Base-by-base conservation (phyloP, 2,113 vertebrate species). In the Rhinoptilus africanus region DNA sequence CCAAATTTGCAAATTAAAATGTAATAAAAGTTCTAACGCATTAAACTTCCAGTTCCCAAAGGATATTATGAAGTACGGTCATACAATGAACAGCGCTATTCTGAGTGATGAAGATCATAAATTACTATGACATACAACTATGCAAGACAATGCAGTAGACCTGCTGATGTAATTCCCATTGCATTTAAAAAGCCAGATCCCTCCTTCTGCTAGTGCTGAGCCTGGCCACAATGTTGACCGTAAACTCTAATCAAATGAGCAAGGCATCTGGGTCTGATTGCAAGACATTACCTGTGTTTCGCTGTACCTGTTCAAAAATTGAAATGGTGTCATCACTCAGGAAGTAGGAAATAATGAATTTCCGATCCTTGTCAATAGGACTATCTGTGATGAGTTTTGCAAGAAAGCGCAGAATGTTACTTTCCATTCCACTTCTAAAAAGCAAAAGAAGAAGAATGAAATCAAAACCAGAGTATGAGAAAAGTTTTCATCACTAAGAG, bases 261-360 rank as follows among this genome's bases (percentile, higher is more conserved):
- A 69, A 21, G 60, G 35, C 6, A 63, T 26, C 48, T 50, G 37
- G 16, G 66, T 54, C 35, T 54, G 41, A 22, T 9, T 76, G 67
- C n/a, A 88, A 82, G 41, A 21, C 14, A 60, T 19, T 43, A 99
- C 99, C 99, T 98, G 99, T 98, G 97, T 99, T 99, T 90, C 8
- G 97, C 94, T 98, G 97, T 17, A 66, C 41, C 48, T 76, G 92
- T 95, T 99, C 99, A 97, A 98, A 99, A 84, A 99, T 90, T 12
- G 97, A 97, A 89, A 99, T 98, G 79, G 99, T 98, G 95, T 99
- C 98, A 96, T 99, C 98, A 8, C 97, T 92, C 73, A 99, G 98
- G 97, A 98, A 98, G 97, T 98, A 99, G 78, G 98, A 99, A 86
- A 99, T 97, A 73, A 99, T 84, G 91, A 99, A 99, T 81, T 96